Evolutionary conservation across 2,113 vertebrate species (phyloP), one percentile per base, ranked within the genome.

Genomic region (Phalacrocorax brasilianus): DNA sequence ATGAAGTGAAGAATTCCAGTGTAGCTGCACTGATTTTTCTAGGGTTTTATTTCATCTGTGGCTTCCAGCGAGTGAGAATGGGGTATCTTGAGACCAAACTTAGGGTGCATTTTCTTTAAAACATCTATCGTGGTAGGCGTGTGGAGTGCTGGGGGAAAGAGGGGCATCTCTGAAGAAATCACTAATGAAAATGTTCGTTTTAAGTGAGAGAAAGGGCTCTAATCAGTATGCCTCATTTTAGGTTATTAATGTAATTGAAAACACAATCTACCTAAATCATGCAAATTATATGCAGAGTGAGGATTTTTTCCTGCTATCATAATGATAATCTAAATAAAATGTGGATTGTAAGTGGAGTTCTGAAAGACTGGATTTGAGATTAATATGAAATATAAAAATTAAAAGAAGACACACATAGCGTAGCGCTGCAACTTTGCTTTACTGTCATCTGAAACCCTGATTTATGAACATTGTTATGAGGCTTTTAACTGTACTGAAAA

Each of bases 401-500:
- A 66, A 75, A 88, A 66, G 65, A 85, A 89, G 71, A n/a, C n/a
- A 40, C 10, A 2, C 50, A 17, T 45, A 77, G 58, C 6, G 42
- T 53, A 77, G 61, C 95, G 71, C 58, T 77, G 86, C 88, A 94
- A 77, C 89, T 96, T 82, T 61, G 92, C 67, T 97, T 97, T 96
- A 95, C 91, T 86, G 91, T 92, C 96, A 93, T 96, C 83, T 58
- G 95, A 96, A 95, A 83, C 74, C 66, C 56, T 98, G 97, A 97
- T 98, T 98, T 98, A 98, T 97, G 97, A 94, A 91, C 68, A 52
- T 55, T 85, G 92, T 97, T 96, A 94, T 74, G 94, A 95, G 94
- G 65, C 53, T 98, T 97, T 98, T 97, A 97, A 97, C 92, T 82
- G 80, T 94, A 78, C 89, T 81, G 93, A 96, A 96, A 98, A 97